Percentiles rank a stretch among this genome's conserved stretches.
Evolutionary conservation across 2,113 vertebrate species (phyloP).

Genomic region (Sinocyclocheilus grahami): DNA sequence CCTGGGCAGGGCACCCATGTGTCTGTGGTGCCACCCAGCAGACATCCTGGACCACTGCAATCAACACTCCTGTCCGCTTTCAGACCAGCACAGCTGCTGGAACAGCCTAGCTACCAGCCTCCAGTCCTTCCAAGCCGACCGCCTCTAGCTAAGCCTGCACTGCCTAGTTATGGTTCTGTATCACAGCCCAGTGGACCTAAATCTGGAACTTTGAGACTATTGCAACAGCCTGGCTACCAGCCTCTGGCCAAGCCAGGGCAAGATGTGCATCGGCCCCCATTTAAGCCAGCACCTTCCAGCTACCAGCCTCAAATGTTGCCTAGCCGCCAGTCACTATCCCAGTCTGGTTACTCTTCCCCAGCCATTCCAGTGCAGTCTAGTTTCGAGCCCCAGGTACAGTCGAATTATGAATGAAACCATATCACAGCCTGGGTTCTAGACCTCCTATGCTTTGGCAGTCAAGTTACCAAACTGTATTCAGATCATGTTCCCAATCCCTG

Average conservation of each 20-base stretch:
- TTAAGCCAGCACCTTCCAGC: no score
- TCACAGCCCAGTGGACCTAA: neutral
- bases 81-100: neutral
- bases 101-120: neutral
- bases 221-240: neutral
- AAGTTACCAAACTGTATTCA: no score
- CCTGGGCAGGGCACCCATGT: neutral
- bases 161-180: neutral
- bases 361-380: neutral
- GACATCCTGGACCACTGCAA: neutral
- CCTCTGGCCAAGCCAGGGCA: neutral
- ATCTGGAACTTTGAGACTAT: neutral
- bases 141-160: neutral
- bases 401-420: neutral
- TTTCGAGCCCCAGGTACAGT: neutral
- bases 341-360: neutral
- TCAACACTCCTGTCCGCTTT: neutral
- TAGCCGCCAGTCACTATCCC: neutral
- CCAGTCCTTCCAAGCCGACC: neutral
- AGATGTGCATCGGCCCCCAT: neutral
- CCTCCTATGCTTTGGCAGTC: neutral
- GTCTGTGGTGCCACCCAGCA: neutral
- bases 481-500: neutral
- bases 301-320: neutral
- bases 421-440: neutral